Conservation (phyloP, 2,113 vertebrate genomes). For the Prunella himalayana region DNA sequence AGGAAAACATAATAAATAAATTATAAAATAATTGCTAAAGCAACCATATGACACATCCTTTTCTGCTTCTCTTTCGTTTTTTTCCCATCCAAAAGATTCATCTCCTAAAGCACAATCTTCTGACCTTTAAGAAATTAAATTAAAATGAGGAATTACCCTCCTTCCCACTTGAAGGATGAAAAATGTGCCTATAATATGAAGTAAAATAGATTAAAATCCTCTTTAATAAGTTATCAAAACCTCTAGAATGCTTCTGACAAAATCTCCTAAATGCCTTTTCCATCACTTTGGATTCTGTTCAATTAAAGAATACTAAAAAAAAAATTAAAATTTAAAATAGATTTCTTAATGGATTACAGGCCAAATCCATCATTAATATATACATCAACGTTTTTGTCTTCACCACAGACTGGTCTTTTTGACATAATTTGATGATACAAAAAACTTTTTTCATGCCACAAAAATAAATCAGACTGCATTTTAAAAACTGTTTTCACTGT, state of each 20-base stretch:
- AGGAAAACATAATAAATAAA: background rate
- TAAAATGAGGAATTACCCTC: background rate
- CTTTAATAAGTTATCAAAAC: slow-evolving; percentile 6
- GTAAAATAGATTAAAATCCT: background rate
- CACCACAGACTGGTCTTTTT: slow-evolving; percentile 18
- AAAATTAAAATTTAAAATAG: background rate
- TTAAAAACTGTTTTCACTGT: background rate
- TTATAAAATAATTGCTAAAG: background rate
- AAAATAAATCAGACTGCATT: background rate
- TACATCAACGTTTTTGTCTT: slow-evolving; percentile 17
- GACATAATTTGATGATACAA: background rate
- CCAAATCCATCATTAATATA: slow-evolving; percentile 12
- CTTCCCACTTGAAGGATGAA: background rate
- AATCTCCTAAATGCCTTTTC: background rate
- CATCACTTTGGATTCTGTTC: background rate
- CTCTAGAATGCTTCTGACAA: background rate
- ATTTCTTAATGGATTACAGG: background rate
- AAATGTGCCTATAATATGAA: background rate
- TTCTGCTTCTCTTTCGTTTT: background rate
- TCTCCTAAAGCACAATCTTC: background rate
- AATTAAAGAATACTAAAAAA: background rate
- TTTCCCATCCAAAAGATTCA: background rate
- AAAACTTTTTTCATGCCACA: background rate
- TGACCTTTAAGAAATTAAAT: slow-evolving; percentile 34
- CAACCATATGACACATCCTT: background rate